These are phyloP conservation scores for Arremon aurantiirostris DNA, from an alignment of 2,797 vertebrate genomes.

Conservation along the genomic window DNA sequence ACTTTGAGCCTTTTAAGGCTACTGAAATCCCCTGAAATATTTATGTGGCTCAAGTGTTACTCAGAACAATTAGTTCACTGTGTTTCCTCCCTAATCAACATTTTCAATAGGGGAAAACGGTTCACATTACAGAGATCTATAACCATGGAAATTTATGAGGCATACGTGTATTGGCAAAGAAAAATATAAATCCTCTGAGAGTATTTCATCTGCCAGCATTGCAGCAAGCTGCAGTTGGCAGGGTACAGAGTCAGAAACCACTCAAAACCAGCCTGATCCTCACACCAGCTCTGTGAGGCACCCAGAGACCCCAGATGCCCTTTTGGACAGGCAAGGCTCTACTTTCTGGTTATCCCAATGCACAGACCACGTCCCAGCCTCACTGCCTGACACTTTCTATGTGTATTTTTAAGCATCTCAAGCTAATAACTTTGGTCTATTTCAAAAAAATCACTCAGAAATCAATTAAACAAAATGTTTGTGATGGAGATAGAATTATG, in stretches of 20 bases:
- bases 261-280: background rate
- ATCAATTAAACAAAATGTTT: background rate
- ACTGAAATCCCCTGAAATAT: conserved; percentile 39
- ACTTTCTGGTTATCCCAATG: background rate
- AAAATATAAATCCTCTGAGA: background rate
- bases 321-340: background rate
- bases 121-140: background rate
- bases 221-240: background rate
- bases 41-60: conserved; percentile 5
- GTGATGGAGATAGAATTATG: background rate
- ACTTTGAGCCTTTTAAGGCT: conserved; percentile 11
- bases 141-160: conserved; percentile 6
- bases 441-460: background rate
- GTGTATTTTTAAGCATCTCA: background rate
- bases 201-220: background rate
- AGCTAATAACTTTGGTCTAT: background rate
- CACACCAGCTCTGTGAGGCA: background rate
- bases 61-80: conserved; percentile 31
- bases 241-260: background rate
- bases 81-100: conserved; percentile 12
- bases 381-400: background rate
- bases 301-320: background rate
- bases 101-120: background rate
- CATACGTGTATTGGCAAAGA: background rate
- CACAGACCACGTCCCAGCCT: background rate